phyloP scores from a whole-genome alignment of 2,888 invertebrate species.

The Automeris io region DNA sequence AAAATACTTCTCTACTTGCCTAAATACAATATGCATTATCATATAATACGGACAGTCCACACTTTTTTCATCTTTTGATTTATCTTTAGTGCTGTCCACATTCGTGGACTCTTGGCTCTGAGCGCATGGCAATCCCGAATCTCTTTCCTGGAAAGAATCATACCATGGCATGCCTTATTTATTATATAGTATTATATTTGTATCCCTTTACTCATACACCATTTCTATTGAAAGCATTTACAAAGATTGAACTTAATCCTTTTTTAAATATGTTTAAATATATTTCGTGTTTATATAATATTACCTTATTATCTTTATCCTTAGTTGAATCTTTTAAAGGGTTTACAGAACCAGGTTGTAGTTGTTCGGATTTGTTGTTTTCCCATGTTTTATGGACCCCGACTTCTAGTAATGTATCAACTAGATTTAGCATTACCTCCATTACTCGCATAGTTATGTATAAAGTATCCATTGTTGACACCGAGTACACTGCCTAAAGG shows the following conservation, averaged over 20 bases:
- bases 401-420: conserved; percentile 94
- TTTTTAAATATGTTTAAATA: not conserved
- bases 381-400: conserved; percentile 84
- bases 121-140: conserved; percentile 64
- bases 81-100: conserved; percentile 56
- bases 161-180: too few relatives aligned
- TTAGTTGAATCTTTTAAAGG: conserved; percentile 55
- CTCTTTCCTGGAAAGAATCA: conserved; percentile 69
- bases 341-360: conserved; percentile 44
- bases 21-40: conserved; percentile 82
- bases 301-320: conserved; percentile 64
- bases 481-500: conserved; percentile 88
- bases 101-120: conserved; percentile 71
- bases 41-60: conserved; percentile 81
- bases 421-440: conserved; percentile 93
- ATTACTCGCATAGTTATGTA: conserved; percentile 92
- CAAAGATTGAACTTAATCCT: not conserved
- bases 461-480: conserved; percentile 89
- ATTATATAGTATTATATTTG: too few relatives aligned
- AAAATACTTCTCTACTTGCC: conserved; percentile 40
- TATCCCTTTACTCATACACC: conserved; percentile 8
- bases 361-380: conserved; percentile 51
- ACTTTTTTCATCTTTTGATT: conserved; percentile 57
- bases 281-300: too few relatives aligned
- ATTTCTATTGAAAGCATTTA: conserved; percentile 3